A percentile compares a stretch with the other conserved stretches of the same genome.
phyloP scores from a whole-genome alignment of 2,113 vertebrate species.

The Daboia siamensis region DNA sequence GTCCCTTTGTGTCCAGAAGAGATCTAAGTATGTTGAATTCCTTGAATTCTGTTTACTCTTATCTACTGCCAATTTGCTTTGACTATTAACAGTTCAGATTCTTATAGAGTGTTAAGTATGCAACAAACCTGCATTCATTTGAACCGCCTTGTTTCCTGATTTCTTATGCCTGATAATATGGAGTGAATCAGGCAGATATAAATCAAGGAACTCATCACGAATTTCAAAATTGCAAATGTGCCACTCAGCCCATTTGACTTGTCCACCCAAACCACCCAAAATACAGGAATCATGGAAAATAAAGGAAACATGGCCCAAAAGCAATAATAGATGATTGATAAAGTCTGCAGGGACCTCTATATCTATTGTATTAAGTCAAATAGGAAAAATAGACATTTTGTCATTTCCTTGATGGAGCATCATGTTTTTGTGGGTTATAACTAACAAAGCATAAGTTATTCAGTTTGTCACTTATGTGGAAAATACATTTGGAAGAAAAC shows the following conservation, averaged over 20 bases:
- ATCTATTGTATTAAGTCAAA: background rate
- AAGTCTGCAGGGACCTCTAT: background rate
- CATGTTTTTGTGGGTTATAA: background rate
- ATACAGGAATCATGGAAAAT: background rate
- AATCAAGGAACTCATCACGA: background rate
- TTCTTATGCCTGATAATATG: background rate
- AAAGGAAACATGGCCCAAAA: background rate
- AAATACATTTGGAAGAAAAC: background rate
- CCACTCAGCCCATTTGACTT: background rate
- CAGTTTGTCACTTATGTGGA: background rate
- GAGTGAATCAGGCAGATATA: background rate
- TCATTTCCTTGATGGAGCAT: background rate
- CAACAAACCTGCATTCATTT: background rate
- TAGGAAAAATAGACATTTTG: background rate
- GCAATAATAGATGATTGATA: background rate
- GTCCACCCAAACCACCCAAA: background rate
- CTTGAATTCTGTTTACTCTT: background rate
- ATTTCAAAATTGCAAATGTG: background rate
- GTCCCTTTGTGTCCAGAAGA: background rate
- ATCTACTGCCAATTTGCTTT: background rate
- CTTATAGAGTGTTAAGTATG: background rate
- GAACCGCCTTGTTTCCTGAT: background rate
- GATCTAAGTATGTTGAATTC: background rate
- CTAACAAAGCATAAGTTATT: background rate
- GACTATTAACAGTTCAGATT: background rate